Base-by-base conservation (phyloP, 2,797 vertebrate species). In the Bradypodion ventrale region DNA sequence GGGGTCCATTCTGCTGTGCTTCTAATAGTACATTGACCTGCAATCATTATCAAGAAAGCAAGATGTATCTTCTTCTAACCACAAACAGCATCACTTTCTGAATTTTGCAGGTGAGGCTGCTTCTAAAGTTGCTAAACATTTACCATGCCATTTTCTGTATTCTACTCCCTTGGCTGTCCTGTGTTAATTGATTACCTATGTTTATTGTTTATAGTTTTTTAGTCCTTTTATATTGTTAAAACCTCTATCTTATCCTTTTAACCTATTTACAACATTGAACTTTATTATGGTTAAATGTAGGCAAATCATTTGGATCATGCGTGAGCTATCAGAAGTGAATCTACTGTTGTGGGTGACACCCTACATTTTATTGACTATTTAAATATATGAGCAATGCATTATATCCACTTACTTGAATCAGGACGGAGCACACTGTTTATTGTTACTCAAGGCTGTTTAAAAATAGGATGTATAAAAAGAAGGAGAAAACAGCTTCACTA, bases 381-480 rank as follows among this genome's bases (percentile, higher is more conserved):
- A 83, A 87, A 87, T 74, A 60, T 75, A 79, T 83, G 70, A 52
- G 23, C 49, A 62, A 87, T 75, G 70, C n/a, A 37, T 83, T 78
- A 73, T n/a, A n/a, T 66, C 81, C 69, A 83, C 32, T 78, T 83
- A 59, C 75, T 74, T 75, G 60, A 80, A 32, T 60, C 25, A 40
- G 79, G 42, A n/a, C n/a, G n/a, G n/a, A 80, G 27, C 35, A 40
- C n/a, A 46, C 66, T 25, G n/a, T 83, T 83, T 79, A 74, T 49
- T 69, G 70, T 62, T 65, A 52, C 63, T 44, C 29, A 40, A 75
- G 69, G 49, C 70, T 79, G 37, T 80, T 29, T 80, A 80, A 42
- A 72, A 70, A 75, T 25, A 16, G 16, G 15, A 37, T 46, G 69
- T 56, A 42, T n/a, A 40, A 76, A 80, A 79, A 74, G 63, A 49